phyloP scores from a whole-genome alignment of 2,797 vertebrate genomes.

The Syndactyla subalaris region DNA sequence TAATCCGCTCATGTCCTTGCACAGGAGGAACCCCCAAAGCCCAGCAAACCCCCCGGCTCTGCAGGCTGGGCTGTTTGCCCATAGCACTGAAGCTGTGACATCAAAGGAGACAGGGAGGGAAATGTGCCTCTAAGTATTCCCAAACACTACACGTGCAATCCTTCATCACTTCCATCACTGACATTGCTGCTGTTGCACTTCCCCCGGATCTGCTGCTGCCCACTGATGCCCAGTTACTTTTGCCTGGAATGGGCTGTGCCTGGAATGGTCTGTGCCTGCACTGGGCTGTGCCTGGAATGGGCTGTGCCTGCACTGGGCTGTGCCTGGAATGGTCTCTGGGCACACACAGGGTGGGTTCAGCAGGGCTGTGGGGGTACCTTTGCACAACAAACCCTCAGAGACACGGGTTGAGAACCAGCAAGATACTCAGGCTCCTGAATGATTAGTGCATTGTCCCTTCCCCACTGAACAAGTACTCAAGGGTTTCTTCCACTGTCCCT shows the following conservation, averaged over 20 bases:
- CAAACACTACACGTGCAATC: background rate
- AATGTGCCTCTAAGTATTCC: background rate
- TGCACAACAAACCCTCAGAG: too few relatives aligned
- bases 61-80: background rate
- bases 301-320: background rate
- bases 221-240: background rate
- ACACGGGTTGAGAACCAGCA: too few relatives aligned
- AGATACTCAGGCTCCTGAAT: too few relatives aligned
- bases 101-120: background rate
- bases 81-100: background rate
- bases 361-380: too few relatives aligned
- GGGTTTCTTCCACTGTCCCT: too few relatives aligned
- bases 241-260: too few relatives aligned
- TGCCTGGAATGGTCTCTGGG: accelerated
- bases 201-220: accelerated
- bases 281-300: too few relatives aligned
- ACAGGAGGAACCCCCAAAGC: background rate
- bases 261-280: too few relatives aligned
- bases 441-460: too few relatives aligned
- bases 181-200: accelerated
- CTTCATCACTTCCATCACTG: accelerated
- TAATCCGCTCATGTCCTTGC: background rate
- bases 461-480: too few relatives aligned
- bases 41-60: background rate
- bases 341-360: too few relatives aligned